Evolutionary conservation across 2,888 invertebrate species (phyloP).

Genomic region (Cheilosia urbana): DNA sequence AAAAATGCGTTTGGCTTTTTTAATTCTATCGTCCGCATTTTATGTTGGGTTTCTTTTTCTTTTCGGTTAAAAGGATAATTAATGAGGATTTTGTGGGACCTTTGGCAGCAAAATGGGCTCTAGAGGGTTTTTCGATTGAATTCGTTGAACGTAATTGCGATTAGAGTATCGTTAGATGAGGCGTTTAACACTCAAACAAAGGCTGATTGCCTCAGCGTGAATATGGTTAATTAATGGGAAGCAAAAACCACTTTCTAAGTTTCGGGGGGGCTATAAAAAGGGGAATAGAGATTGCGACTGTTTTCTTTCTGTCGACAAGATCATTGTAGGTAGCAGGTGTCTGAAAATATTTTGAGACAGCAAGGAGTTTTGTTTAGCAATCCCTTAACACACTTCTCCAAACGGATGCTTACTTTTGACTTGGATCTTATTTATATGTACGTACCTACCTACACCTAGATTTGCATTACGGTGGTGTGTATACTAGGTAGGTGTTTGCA

Average conservation of each 20-base stretch:
- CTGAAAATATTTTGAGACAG: too few relatives aligned
- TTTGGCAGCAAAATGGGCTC: not conserved
- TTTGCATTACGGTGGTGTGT: not conserved
- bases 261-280: not conserved
- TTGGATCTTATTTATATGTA: not conserved
- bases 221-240: slow-evolving; percentile 17
- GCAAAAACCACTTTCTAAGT: slow-evolving; percentile 33
- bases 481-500: not conserved
- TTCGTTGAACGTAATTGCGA: not conserved
- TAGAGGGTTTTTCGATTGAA: slow-evolving; percentile 1
- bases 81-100: slow-evolving; percentile 2
- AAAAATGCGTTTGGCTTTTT: slow-evolving; percentile 48
- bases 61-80: slow-evolving; percentile 27
- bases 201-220: not conserved
- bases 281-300: not conserved
- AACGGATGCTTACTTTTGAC: too few relatives aligned
- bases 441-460: not conserved
- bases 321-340: too few relatives aligned
- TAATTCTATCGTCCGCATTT: not conserved
- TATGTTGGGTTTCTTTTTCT: slow-evolving; percentile 8
- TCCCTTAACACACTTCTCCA: too few relatives aligned
- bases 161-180: not conserved
- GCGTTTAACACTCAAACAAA: not conserved
- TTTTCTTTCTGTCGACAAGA: not conserved
- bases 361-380: too few relatives aligned